Percentiles rank a stretch among this genome's conserved stretches.
phyloP scores from a whole-genome alignment of 1,140 invertebrate species.

The Anoplophora glabripennis region DNA sequence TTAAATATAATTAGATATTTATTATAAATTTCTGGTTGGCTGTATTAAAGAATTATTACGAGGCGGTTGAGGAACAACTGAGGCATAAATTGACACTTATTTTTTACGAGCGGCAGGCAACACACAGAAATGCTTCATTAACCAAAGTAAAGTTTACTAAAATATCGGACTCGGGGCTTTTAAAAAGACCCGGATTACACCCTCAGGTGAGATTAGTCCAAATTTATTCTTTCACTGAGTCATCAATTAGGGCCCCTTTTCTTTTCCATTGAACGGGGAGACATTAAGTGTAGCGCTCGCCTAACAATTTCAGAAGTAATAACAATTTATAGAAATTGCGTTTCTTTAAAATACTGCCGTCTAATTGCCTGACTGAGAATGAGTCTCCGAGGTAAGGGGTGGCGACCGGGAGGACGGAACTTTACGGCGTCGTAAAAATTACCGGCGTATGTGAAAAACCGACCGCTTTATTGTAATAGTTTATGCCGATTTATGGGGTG shows the following conservation, averaged over 20 bases:
- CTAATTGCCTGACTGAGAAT: conserved; percentile 39
- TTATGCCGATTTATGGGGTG: conserved; percentile 2
- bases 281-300: conserved; percentile 14
- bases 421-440: conserved; percentile 35
- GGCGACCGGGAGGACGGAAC: conserved; percentile 3
- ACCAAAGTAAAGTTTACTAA: conserved; percentile 23
- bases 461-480: conserved; percentile 6
- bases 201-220: conserved; percentile 27
- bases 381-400: conserved; percentile 31
- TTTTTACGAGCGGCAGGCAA: conserved; percentile 7
- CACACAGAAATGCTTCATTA: conserved; percentile 18
- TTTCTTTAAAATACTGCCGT: conserved; percentile 35
- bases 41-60: too few species aligned
- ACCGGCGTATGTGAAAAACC: conserved; percentile 10
- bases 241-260: conserved; percentile 28
- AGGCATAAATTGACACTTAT: conserved; percentile 10
- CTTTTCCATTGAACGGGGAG: conserved; percentile 28
- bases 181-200: conserved; percentile 20
- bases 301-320: conserved; percentile 26
- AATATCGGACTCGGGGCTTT: conserved; percentile 23
- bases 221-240: conserved; percentile 25
- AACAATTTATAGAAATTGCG: conserved; percentile 40
- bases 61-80: not conserved
- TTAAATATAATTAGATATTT: too few species aligned
- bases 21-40: too few species aligned